phyloP scores from a whole-genome alignment of 2,888 invertebrate species.

The Tanytarsus gracilentus region DNA sequence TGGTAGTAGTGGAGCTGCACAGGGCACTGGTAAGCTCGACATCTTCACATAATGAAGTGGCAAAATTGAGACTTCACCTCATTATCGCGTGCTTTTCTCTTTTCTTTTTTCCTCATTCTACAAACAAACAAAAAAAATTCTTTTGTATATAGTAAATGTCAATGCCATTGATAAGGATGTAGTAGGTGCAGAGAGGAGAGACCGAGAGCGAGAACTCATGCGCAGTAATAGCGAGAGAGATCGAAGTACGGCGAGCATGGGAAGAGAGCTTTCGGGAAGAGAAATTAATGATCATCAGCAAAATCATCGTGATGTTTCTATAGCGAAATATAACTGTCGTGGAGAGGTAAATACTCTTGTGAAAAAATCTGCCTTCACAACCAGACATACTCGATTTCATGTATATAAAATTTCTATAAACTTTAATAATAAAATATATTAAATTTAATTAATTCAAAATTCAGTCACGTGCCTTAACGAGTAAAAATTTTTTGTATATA shows the following conservation, averaged over 20 bases:
- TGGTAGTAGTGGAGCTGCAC: neutral
- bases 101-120: neutral
- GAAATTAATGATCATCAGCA: conserved; percentile 9
- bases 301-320: conserved; percentile 14
- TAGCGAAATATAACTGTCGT: conserved; percentile 23
- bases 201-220: conserved; percentile 32
- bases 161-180: conserved; percentile 25
- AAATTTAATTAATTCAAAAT: no score
- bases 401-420: conserved; percentile 7
- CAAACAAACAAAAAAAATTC: neutral
- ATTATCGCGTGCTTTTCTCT: neutral
- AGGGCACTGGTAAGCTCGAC: neutral
- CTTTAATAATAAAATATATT: no score
- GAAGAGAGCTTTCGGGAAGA: conserved; percentile 14
- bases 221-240: conserved; percentile 35
- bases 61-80: conserved; percentile 9
- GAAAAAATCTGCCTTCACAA: neutral
- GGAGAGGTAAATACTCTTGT: conserved; percentile 22
- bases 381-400: conserved; percentile 15
- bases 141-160: conserved; percentile 21
- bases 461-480: no score
- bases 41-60: conserved; percentile 7
- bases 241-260: conserved; percentile 31
- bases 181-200: conserved; percentile 30
- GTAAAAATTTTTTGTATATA: no score